These are phyloP conservation scores for Lycocorax pyrrhopterus DNA, from an alignment of 2,113 vertebrate genomes.

Conservation along the genomic window DNA sequence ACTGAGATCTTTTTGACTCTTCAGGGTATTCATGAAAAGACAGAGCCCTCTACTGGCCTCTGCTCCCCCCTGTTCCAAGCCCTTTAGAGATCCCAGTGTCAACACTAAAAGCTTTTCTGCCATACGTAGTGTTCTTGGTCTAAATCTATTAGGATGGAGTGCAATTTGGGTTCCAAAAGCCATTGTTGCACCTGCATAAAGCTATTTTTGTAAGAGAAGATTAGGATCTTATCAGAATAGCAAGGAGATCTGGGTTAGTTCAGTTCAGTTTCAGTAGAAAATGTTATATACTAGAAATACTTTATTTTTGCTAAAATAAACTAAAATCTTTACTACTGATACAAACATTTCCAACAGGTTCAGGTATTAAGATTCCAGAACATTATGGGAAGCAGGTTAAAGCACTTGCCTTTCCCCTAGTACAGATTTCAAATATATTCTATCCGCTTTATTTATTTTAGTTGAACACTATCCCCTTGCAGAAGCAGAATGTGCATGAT, in stretches of 20 bases:
- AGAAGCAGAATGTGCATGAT: not conserved
- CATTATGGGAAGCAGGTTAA: not conserved
- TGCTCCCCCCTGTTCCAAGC: fast-evolving
- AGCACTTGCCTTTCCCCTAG: not conserved
- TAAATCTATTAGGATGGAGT: not conserved
- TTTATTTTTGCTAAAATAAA: not conserved
- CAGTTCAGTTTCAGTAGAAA: not conserved
- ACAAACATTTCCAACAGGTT: not conserved
- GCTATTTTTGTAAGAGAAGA: not conserved
- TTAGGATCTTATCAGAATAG: not conserved
- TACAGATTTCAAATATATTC: not conserved
- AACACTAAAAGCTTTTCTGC: not conserved
- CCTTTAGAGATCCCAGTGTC: fast-evolving
- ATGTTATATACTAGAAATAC: not conserved
- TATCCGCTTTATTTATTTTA: not conserved
- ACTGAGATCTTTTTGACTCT: not conserved
- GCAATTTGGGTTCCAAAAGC: not conserved
- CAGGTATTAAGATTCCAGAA: not conserved
- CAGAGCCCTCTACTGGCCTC: constrained; percentile 40
- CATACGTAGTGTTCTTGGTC: fast-evolving
- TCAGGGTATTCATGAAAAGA: not conserved
- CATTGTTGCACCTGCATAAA: not conserved
- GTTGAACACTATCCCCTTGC: not conserved
- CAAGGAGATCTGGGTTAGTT: not conserved
- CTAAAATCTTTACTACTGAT: not conserved